phyloP scores from a whole-genome alignment of 2,797 vertebrate species.

The Anniella stebbinsi region DNA sequence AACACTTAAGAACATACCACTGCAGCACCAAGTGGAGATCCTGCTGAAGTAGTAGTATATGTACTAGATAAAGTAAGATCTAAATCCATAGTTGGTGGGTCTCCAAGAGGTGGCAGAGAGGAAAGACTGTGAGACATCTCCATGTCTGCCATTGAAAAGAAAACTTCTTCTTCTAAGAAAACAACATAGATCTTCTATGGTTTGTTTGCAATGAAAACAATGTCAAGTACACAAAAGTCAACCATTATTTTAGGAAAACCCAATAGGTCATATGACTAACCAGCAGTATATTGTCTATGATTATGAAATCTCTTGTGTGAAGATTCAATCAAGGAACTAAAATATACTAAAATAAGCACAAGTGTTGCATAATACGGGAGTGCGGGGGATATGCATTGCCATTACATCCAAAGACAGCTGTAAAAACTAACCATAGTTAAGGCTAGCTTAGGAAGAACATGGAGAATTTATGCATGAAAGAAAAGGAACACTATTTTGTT shows the following conservation, averaged over 20 bases:
- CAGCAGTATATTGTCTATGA: not conserved
- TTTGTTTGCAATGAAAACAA: constrained; percentile 9
- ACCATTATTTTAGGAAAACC: not conserved
- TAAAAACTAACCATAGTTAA: not conserved
- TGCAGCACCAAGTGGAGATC: constrained; percentile 89
- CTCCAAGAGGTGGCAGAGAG: constrained; percentile 95
- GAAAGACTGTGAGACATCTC: constrained; percentile 98
- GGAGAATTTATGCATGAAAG: not conserved
- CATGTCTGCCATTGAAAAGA: constrained; percentile 99
- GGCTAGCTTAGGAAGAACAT: not conserved
- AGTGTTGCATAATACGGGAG: not conserved
- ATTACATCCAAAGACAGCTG: not conserved
- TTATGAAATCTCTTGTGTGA: not conserved
- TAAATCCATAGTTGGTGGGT: constrained; percentile 95
- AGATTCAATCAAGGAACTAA: not conserved
- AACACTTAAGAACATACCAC: constrained; percentile 80
- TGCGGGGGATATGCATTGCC: not conserved
- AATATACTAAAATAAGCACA: not conserved
- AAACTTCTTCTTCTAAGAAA: constrained; percentile 91
- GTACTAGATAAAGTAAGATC: constrained; percentile 96
- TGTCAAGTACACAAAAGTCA: not conserved
- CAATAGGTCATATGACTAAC: not conserved
- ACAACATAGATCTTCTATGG: constrained; percentile 33
- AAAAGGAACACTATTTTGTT: no score
- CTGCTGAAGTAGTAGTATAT: constrained; percentile 90